Evolutionary conservation across 2,113 vertebrate genomes (phyloP).

Genomic region (Ictalurus punctatus): DNA sequence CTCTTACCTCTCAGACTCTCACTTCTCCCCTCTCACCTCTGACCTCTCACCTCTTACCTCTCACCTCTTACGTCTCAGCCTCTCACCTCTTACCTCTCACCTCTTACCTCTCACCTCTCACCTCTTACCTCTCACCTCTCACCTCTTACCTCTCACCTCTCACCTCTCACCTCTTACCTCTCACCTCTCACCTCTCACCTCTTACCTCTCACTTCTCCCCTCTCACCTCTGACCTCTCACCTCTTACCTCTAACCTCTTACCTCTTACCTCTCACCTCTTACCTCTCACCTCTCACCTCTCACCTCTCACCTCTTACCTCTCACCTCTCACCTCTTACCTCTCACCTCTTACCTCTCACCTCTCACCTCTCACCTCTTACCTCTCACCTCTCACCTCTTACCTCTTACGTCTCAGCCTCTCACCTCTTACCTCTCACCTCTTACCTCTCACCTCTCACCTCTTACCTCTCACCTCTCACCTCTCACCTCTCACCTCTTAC

Average conservation of each 20-base stretch:
- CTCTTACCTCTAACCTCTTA: not conserved
- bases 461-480: not conserved
- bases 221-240: not conserved
- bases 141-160: not conserved
- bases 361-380: not conserved
- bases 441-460: no score
- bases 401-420: not conserved
- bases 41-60: no score
- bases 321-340: constrained; percentile 23
- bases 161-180: constrained; percentile 47
- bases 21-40: not conserved
- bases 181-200: constrained; percentile 16
- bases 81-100: not conserved
- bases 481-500: not conserved
- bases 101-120: not conserved
- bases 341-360: constrained; percentile 55
- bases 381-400: no score
- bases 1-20: not conserved
- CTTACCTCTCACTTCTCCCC: not conserved
- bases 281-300: not conserved
- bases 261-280: not conserved
- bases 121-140: not conserved
- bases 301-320: not conserved
- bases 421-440: not conserved
- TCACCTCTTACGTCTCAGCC: not conserved